Evolutionary conservation across 1,140 invertebrate species (phyloP).

Genomic region (Coelopa frigida): DNA sequence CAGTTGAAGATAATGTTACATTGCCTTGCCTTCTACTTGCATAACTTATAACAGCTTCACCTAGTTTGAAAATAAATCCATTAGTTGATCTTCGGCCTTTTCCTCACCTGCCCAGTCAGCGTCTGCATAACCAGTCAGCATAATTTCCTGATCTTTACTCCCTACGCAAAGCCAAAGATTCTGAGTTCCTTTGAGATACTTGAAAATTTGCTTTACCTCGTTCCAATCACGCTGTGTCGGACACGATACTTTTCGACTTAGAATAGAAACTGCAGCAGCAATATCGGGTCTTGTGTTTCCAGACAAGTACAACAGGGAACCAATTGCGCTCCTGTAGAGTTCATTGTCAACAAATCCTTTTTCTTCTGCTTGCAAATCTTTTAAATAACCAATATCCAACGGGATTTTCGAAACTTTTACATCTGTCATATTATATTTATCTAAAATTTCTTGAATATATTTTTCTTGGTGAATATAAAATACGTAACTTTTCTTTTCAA

Average conservation of each 20-base stretch:
- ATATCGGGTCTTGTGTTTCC: conserved; percentile 41
- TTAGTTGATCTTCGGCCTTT: conserved; percentile 20
- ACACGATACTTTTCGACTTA: conserved; percentile 25
- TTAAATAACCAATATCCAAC: conserved; percentile 5
- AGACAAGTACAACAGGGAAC: conserved; percentile 35
- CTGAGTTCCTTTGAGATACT: conserved; percentile 37
- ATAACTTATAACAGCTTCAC: conserved; percentile 16
- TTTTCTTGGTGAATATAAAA: conserved; percentile 4
- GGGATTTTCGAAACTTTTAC: too few relatives aligned
- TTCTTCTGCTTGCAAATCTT: background rate
- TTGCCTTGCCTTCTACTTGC: conserved; percentile 16
- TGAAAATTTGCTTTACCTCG: conserved; percentile 29
- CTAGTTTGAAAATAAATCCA: conserved; percentile 18
- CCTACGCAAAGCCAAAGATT: conserved; percentile 11
- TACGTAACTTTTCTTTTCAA: background rate
- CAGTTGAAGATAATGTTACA: conserved; percentile 21
- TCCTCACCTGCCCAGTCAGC: conserved; percentile 18
- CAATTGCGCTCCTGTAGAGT: conserved; percentile 27
- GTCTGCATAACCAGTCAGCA: conserved; percentile 16
- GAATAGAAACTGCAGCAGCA: conserved; percentile 26
- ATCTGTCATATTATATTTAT: conserved; percentile 3
- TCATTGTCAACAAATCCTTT: background rate
- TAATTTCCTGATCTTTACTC: background rate
- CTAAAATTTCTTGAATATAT: background rate
- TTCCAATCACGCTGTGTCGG: conserved; percentile 26